Conservation (phyloP, 2,888 invertebrate genomes). For the Plagodis pulveraria region DNA sequence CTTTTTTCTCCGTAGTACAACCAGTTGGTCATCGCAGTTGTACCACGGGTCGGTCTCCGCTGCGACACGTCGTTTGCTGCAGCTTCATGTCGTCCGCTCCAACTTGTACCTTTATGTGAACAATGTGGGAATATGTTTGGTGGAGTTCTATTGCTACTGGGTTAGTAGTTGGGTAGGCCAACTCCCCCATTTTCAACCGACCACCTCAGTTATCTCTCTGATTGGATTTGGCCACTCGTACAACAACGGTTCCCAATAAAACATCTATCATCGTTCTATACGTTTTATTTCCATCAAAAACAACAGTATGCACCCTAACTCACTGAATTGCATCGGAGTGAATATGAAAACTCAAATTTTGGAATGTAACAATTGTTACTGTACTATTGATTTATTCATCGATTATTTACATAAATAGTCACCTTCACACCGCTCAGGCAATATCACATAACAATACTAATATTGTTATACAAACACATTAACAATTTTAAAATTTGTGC, state of each 20-base stretch:
- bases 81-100: too few species aligned
- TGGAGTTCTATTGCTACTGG: too few species aligned
- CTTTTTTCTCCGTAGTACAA: too few species aligned
- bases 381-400: slow-evolving; percentile 49
- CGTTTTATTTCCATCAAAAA: slow-evolving; percentile 78
- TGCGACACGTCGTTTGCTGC: too few species aligned
- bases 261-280: slow-evolving; percentile 68
- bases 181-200: background rate
- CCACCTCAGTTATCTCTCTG: too few species aligned
- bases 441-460: slow-evolving; percentile 45
- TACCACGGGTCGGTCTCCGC: too few species aligned
- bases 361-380: slow-evolving; percentile 78
- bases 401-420: slow-evolving; percentile 64
- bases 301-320: slow-evolving; percentile 74
- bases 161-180: background rate
- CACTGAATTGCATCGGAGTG: slow-evolving; percentile 60
- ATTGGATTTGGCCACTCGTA: too few species aligned
- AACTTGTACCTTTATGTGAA: too few species aligned
- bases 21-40: too few species aligned
- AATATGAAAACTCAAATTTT: slow-evolving; percentile 59
- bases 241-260: slow-evolving; percentile 40
- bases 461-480: slow-evolving; percentile 47
- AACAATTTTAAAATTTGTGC: slow-evolving; percentile 56
- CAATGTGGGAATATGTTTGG: too few species aligned
- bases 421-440: slow-evolving; percentile 44